Percentiles rank a stretch among this genome's conserved stretches.
Evolutionary conservation across 2,113 vertebrate species (phyloP).

Genomic region (Melanotaenia duboulayi): DNA sequence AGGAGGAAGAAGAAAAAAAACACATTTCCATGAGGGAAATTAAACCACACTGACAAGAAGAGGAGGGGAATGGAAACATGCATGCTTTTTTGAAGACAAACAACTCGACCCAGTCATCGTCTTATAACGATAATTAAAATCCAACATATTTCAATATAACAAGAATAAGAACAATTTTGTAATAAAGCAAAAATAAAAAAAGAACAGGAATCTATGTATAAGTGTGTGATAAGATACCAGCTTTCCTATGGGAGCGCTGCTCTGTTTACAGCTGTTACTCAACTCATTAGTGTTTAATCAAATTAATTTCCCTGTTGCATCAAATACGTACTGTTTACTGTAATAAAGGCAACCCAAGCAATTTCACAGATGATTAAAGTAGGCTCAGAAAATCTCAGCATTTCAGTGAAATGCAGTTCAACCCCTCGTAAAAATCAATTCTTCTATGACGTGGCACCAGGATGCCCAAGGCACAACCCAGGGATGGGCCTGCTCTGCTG

Average conservation of each 20-base stretch:
- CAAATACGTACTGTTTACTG: constrained; percentile 32
- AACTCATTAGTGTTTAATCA: constrained; percentile 63
- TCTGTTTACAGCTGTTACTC: constrained; percentile 77
- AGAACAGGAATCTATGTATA: constrained; percentile 71
- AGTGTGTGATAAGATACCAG: constrained; percentile 67
- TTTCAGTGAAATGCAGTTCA: constrained; percentile 70
- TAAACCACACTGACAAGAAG: constrained; percentile 44
- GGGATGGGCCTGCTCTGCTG: constrained; percentile 51
- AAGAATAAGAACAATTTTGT: constrained; percentile 79
- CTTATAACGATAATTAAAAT: constrained; percentile 68
- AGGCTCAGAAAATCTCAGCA: constrained; percentile 41
- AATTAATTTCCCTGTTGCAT: constrained; percentile 44
- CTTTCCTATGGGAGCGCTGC: constrained; percentile 65
- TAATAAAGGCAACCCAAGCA: constrained; percentile 16
- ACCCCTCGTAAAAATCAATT: constrained; percentile 36
- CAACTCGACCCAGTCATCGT: constrained; percentile 71
- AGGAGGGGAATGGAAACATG: constrained; percentile 69
- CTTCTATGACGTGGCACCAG: constrained; percentile 30
- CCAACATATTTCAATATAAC: constrained; percentile 69
- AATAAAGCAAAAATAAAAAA: constrained; percentile 57
- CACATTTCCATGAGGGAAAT: constrained; percentile 50
- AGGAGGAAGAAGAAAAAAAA: constrained; percentile 32
- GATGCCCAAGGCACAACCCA: constrained; percentile 60
- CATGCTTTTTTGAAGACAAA: constrained; percentile 82
- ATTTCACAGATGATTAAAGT: constrained; percentile 29